These are phyloP conservation scores for Etia nguti DNA, from an alignment of 2,113 vertebrate genomes.

Conservation along the genomic window DNA sequence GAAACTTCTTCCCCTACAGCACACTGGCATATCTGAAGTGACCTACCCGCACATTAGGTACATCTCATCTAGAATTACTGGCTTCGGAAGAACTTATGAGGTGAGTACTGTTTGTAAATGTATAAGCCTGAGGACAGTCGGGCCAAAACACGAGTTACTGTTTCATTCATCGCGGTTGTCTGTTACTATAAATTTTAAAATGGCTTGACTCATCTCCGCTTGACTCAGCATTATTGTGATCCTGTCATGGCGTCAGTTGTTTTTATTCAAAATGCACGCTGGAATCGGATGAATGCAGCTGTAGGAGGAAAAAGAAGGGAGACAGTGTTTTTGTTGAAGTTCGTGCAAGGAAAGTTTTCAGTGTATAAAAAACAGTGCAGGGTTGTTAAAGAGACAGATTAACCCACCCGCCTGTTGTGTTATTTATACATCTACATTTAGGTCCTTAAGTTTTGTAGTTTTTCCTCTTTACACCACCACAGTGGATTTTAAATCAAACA, in stretches of 20 bases:
- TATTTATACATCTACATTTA: background rate
- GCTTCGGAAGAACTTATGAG: constrained; percentile 91
- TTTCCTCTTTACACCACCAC: background rate
- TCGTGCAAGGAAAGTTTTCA: background rate
- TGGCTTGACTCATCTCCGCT: background rate
- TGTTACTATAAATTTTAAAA: background rate
- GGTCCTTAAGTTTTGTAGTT: background rate
- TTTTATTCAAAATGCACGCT: background rate
- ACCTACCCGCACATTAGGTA: constrained; percentile 98
- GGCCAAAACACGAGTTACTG: background rate
- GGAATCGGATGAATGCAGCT: background rate
- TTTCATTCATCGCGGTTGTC: background rate
- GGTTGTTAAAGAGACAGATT: background rate
- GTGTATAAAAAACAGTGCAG: background rate
- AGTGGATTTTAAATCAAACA: background rate
- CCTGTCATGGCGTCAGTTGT: background rate
- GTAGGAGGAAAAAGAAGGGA: background rate
- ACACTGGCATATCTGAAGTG: constrained; percentile 79
- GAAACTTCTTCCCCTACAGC: constrained; percentile 40
- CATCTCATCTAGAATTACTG: constrained; percentile 98
- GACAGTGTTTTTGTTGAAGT: background rate
- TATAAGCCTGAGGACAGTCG: background rate
- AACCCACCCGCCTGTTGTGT: background rate
- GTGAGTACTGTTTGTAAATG: constrained; percentile 63
- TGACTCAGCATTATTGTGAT: background rate